phyloP scores from a whole-genome alignment of 2,113 vertebrate genomes.

The Globicephala melas region DNA sequence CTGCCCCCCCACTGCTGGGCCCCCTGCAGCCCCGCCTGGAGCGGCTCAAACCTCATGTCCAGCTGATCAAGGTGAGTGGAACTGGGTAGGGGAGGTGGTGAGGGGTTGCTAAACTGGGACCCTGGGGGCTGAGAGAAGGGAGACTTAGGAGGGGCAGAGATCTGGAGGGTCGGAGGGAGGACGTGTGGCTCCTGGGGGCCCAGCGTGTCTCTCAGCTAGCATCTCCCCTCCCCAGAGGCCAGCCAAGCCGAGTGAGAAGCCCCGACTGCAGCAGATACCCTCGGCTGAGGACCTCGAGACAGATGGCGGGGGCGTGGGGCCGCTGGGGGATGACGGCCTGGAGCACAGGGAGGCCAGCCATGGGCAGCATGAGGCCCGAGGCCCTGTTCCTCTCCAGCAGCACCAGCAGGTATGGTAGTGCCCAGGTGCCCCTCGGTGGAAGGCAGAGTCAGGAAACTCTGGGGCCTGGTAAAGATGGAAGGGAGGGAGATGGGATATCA shows the following conservation, averaged over 20 bases:
- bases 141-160: background rate
- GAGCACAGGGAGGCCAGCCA: slow-evolving; percentile 76
- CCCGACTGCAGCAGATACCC: slow-evolving; percentile 92
- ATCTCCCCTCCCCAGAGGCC: slow-evolving; percentile 52
- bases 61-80: slow-evolving; percentile 83
- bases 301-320: slow-evolving; percentile 79
- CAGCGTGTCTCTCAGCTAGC: background rate
- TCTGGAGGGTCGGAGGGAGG: background rate
- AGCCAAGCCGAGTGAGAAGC: slow-evolving; percentile 92
- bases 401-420: slow-evolving; percentile 84
- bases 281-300: slow-evolving; percentile 92
- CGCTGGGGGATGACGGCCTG: slow-evolving; percentile 58
- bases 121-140: background rate
- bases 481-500: background rate
- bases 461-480: background rate
- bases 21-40: slow-evolving; percentile 86
- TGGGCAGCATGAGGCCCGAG: slow-evolving; percentile 69
- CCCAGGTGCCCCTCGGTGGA: background rate
- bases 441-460: background rate
- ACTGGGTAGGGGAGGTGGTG: background rate
- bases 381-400: slow-evolving; percentile 36
- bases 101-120: background rate
- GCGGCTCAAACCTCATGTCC: slow-evolving; percentile 85
- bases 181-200: background rate
- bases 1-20: slow-evolving; percentile 81